Base-by-base conservation (phyloP, 2,113 vertebrate genomes). In the Lophura nycthemera region DNA sequence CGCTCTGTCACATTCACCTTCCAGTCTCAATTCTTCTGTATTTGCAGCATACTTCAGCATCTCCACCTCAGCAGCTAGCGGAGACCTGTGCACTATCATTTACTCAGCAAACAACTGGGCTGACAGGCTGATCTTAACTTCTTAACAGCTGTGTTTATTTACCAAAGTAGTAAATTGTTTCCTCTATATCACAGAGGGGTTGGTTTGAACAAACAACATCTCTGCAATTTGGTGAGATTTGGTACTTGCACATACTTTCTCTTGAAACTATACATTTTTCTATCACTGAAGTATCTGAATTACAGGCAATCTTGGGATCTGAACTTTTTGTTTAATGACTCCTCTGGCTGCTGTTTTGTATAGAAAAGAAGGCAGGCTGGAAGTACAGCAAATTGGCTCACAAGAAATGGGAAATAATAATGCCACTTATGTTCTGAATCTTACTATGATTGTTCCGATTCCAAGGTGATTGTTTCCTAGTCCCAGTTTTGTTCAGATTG, bases 71-170 rank as follows among this genome's bases (percentile, higher is more conserved):
- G 84, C 82, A 56, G 89, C 32, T 5, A 86, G 48, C 4, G 9
- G 63, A 67, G 65, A 83, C 61, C 90, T 60, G n/a, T 61, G 86
- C 96, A 78, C 97, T 97, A 74, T 97, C 79, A 90, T 81, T 91
- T 81, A 45, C 69, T 54, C 83, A 38, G 90, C 2, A 2, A 91
- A 86, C 3, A 22, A 78, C 9, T 40, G 88, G 72, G 81, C 57
- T 86, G 85, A 82, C 88, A 75, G 86, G n/a, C 90, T 92, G 36
- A 86, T 95, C 91, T 90, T 64, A 95, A 91, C 47, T 88, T 90
- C 93, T 84, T 79, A 92, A 63, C 96, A 96, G 92, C 91, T 96
- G 94, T 92, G 96, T 96, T 97, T 96, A 96, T 97, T 96, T 96
- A 96, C 94, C 76, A 30, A 93, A 93, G 95, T n/a, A 82, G 85